Base-by-base conservation (phyloP, 2,888 invertebrate species). In the Epinotia bilunana region DNA sequence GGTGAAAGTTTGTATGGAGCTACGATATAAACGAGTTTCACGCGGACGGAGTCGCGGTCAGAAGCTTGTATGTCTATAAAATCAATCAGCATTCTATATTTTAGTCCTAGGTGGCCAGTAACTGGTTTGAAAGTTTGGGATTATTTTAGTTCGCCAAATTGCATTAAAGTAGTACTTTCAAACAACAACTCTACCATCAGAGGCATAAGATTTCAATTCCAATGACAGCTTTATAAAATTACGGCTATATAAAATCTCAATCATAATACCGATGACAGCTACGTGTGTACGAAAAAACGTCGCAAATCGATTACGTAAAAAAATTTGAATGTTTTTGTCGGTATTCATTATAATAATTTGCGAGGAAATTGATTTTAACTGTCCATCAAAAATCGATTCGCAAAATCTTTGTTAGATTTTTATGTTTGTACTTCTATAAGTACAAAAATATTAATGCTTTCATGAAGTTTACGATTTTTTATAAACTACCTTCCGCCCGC, bases 41-140 rank as follows among this genome's bases (percentile, higher is more conserved):
- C n/a, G n/a, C n/a, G n/a, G n/a, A n/a, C n/a, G n/a, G n/a, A n/a
- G n/a, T n/a, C n/a, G n/a, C n/a, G n/a, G n/a, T n/a, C n/a, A n/a
- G n/a, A n/a, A n/a, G n/a, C n/a, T n/a, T n/a, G n/a, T 68, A 57
- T 68, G 39, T 39, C 67, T 39, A 68, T 68, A 68, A 68, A 68
- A 13, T 68, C 68, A 20, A 68, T 68, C 33, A 68, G n/a, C 20
- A 58, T 43, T 43, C 23, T 16, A 68, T 13, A 67, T 18, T 39
- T 58, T 20, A 69, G 23, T 58, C 46, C 60, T 69, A 69, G 58
- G 60, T 60, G 69, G 69, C 46, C 60, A 39, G 28, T 18, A 69
- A 69, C 69, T 4, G 46, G 69, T 69, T 69, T 60, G n/a, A 23
- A 58, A 69, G 69, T 43, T 13, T 33, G 9, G 0, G 39, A 28